These are phyloP conservation scores for Chloroceryle amazona DNA, from an alignment of 2,797 vertebrate species.

Conservation along the genomic window DNA sequence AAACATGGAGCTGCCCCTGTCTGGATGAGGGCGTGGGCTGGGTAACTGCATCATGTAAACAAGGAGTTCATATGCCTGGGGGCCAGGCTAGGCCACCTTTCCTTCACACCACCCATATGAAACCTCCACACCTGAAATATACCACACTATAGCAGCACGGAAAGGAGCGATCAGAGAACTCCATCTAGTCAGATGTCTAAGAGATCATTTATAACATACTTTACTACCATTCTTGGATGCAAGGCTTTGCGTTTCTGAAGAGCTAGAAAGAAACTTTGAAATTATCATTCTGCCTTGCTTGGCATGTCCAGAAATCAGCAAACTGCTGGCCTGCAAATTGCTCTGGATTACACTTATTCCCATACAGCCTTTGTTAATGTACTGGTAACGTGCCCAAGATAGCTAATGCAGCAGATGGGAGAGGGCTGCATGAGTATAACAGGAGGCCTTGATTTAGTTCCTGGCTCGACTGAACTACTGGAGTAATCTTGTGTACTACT, in stretches of 20 bases:
- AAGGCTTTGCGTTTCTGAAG: not conserved
- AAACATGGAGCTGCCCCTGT: not conserved
- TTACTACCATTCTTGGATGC: not conserved
- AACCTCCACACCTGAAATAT: not conserved
- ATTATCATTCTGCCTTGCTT: not conserved
- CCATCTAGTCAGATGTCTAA: not conserved
- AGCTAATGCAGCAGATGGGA: not conserved
- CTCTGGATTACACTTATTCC: not conserved
- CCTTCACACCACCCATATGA: not conserved
- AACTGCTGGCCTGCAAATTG: not conserved
- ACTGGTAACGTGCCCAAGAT: accelerated
- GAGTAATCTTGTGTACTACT: not conserved
- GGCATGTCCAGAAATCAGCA: not conserved
- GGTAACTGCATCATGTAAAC: not conserved
- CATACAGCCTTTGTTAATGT: not conserved
- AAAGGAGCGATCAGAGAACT: not conserved
- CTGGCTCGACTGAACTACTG: not conserved
- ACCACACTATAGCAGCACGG: not conserved
- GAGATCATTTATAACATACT: not conserved
- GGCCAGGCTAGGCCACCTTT: not conserved
- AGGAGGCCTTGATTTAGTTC: not conserved
- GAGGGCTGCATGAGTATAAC: not conserved
- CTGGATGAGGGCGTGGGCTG: not conserved
- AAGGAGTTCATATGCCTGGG: not conserved
- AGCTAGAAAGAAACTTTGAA: not conserved